Base-by-base conservation (phyloP, 1,140 invertebrate genomes). In the Ladona fulva region DNA sequence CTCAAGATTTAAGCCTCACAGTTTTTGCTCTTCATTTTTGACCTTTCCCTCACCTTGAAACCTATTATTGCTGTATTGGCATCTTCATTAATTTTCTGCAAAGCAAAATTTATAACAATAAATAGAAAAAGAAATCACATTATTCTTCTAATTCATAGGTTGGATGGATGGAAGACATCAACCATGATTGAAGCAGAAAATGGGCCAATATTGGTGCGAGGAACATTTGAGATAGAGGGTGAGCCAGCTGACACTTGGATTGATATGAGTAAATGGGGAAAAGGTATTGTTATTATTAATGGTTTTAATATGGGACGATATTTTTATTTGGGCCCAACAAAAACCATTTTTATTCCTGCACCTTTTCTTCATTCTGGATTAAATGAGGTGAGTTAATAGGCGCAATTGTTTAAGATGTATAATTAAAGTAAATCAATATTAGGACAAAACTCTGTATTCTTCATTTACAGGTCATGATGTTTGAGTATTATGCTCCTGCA, bases 211-310 rank as follows among this genome's bases (percentile, higher is more conserved):
- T 77, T 86, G n/a, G 83, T 81, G 74, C 76, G 80, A 81, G 81
- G 80, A 0, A 81, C 80, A 44, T 80, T 88, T 1, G 78, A 78
- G n/a, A 75, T 85, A 6, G 42, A 77, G 6, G 79, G 76, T 25
- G 59, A 59, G 24, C 82, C 83, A 25, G 76, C 78, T 12, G 85
- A 86, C 80, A 86, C 85, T 3, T 86, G 82, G 77, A 24, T 86
- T 11, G 85, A 87, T 80, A 84, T 87, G 82, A 80, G 81, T 37
- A 80, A 80, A 0, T 88, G 88, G 88, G 82, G 80, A 24, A 87
- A 87, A 83, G 91, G 91, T 12, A 83, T 90, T 76, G 88, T 90
- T n/a, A 87, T 91, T 78, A 80, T 92, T 0, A 92, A 92, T 84
- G 90, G 89, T 7, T 89, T 90, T 80, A 89, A 91, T 81, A 81